Evolutionary conservation across 2,888 invertebrate species (phyloP).

Genomic region (Saturnia pavonia): DNA sequence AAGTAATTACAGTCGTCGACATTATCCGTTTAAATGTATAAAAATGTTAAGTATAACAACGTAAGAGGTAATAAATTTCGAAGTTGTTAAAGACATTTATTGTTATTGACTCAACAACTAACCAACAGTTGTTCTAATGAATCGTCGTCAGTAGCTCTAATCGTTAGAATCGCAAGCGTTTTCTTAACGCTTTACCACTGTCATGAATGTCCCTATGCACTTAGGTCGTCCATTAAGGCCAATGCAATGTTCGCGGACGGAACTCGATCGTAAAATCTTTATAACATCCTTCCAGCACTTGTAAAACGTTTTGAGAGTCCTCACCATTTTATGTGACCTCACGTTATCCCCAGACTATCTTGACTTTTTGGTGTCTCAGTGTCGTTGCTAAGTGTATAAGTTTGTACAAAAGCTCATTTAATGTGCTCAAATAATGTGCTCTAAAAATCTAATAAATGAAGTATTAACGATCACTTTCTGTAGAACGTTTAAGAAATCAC

Average conservation of each 20-base stretch:
- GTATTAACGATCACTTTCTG: slow-evolving; percentile 49
- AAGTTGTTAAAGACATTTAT: slow-evolving; percentile 24
- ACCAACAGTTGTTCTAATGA: slow-evolving; percentile 43
- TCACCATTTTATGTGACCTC: slow-evolving; percentile 70
- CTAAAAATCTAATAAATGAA: slow-evolving; percentile 43
- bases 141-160: slow-evolving; percentile 47
- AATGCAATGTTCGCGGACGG: slow-evolving; percentile 76
- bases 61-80: slow-evolving; percentile 20
- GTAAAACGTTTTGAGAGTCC: slow-evolving; percentile 77
- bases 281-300: slow-evolving; percentile 81
- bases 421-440: slow-evolving; percentile 39
- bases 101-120: slow-evolving; percentile 22
- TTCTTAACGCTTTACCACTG: slow-evolving; percentile 61
- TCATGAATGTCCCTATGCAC: slow-evolving; percentile 79
- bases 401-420: slow-evolving; percentile 57
- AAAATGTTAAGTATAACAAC: slow-evolving; percentile 19
- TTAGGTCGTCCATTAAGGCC: slow-evolving; percentile 79
- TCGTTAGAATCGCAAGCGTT: slow-evolving; percentile 53
- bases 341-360: slow-evolving; percentile 61
- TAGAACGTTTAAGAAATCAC: slow-evolving; percentile 9
- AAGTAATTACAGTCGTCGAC: slow-evolving; percentile 20
- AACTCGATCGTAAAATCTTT: slow-evolving; percentile 80
- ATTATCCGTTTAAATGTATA: slow-evolving; percentile 7
- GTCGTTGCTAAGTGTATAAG: slow-evolving; percentile 48
- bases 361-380: slow-evolving; percentile 49